phyloP scores from a whole-genome alignment of 2,797 vertebrate species.

The Perodicticus potto region DNA sequence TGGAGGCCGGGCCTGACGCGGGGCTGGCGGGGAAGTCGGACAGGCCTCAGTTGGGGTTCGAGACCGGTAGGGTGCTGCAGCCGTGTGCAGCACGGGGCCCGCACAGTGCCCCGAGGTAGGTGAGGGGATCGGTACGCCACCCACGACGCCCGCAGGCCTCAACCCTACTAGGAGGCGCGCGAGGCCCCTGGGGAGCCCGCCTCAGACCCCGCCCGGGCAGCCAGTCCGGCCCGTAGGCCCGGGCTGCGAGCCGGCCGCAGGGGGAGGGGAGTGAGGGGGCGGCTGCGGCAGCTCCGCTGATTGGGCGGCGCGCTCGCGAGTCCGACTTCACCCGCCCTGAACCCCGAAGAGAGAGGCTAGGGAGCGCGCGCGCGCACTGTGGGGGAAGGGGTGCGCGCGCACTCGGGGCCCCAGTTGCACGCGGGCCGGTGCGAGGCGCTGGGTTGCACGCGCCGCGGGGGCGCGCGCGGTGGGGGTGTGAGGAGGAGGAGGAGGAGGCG shows the following conservation, averaged over 20 bases:
- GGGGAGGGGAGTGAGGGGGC: constrained; percentile 67
- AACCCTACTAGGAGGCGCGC: constrained; percentile 49
- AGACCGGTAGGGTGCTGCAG: background rate
- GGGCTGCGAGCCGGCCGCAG: constrained; percentile 49
- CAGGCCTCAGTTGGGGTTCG: constrained; percentile 70
- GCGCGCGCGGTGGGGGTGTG: constrained; percentile 84
- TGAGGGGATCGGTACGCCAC: constrained; percentile 70
- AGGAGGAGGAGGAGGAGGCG: constrained; percentile 76
- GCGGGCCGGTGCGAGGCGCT: constrained; percentile 82
- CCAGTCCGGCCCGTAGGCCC: constrained; percentile 72
- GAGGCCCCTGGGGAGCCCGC: constrained; percentile 64
- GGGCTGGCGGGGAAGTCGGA: constrained; percentile 61
- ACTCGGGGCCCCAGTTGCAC: constrained; percentile 68
- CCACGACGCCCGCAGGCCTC: constrained; percentile 80
- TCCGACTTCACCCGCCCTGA: constrained; percentile 86
- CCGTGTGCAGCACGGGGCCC: constrained; percentile 20
- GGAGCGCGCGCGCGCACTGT: constrained; percentile 69
- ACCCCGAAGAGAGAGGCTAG: constrained; percentile 84
- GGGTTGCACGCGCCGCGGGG: constrained; percentile 82
- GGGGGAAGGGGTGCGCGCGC: constrained; percentile 75
- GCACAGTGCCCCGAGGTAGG: constrained; percentile 71
- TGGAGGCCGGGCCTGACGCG: constrained; percentile 82
- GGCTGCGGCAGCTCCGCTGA: constrained; percentile 67
- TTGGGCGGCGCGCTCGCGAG: constrained; percentile 76
- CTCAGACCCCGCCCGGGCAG: constrained; percentile 68